Conservation (phyloP, 2,797 vertebrate species). For the Darevskia mixta region DNA sequence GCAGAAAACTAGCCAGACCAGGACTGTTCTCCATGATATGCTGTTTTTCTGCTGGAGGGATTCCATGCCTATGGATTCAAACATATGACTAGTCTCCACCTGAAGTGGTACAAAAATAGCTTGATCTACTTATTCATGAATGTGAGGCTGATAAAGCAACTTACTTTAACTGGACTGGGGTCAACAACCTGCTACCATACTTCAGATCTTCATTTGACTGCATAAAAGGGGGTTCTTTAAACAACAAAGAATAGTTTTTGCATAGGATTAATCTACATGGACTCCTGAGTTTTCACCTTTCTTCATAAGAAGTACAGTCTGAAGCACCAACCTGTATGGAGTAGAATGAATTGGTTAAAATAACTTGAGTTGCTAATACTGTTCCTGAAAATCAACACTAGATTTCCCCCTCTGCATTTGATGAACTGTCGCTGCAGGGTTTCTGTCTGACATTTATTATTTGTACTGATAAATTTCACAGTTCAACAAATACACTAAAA, state of each 20-base stretch:
- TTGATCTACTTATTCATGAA: neutral
- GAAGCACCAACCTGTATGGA: constrained; percentile 51
- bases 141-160: neutral
- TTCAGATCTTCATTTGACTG: neutral
- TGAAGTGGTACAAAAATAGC: neutral
- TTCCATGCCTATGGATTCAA: too few relatives aligned
- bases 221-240: constrained; percentile 24
- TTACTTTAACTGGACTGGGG: neutral
- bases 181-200: constrained; percentile 2
- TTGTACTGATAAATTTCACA: constrained; percentile 68
- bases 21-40: neutral
- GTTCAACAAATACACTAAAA: constrained; percentile 71
- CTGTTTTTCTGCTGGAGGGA: too few relatives aligned
- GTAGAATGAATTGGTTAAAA: constrained; percentile 63
- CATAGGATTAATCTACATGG: constrained; percentile 64
- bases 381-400: constrained; percentile 68
- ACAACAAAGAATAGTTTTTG: constrained; percentile 54
- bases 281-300: constrained; percentile 65
- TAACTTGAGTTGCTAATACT: constrained; percentile 49
- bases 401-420: constrained; percentile 57
- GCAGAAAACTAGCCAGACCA: neutral
- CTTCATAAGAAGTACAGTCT: constrained; percentile 57
- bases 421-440: constrained; percentile 67
- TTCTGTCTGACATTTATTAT: constrained; percentile 61
- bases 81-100: neutral